phyloP scores from a whole-genome alignment of 1,140 invertebrate species.

The Araneus ventricosus region DNA sequence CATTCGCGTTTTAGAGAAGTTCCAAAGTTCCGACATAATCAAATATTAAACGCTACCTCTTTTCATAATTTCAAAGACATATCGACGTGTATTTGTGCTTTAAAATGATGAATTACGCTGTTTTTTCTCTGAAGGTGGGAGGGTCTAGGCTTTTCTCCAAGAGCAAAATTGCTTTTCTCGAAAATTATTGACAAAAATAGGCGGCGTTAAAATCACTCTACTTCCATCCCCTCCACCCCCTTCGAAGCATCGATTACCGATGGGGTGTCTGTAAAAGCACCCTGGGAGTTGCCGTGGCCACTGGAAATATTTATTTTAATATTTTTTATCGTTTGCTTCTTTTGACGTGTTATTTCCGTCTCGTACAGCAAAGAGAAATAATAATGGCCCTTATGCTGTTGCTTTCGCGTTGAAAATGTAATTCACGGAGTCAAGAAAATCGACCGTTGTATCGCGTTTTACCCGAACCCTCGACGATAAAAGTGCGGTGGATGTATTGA shows the following conservation, averaged over 20 bases:
- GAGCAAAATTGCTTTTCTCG: constrained; percentile 49
- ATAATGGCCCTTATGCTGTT: constrained; percentile 49
- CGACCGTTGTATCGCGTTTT: constrained; percentile 17
- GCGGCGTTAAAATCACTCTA: constrained; percentile 40
- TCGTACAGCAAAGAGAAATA: constrained; percentile 8
- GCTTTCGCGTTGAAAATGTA: constrained; percentile 43
- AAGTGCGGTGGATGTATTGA: constrained; percentile 35
- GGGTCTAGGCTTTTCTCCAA: constrained; percentile 10
- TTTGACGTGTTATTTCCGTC: constrained; percentile 55
- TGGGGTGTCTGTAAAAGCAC: constrained; percentile 24
- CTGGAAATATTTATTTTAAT: constrained; percentile 50
- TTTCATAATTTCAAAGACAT: constrained; percentile 37
- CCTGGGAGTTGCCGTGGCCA: constrained; percentile 25
- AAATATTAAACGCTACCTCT: constrained; percentile 43
- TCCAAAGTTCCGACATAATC: background rate
- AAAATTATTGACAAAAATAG: constrained; percentile 58
- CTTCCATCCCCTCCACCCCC: background rate
- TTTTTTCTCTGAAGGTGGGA: background rate
- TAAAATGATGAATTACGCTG: constrained; percentile 40
- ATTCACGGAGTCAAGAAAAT: constrained; percentile 45
- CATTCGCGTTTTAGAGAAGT: constrained; percentile 4
- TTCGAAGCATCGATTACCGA: constrained; percentile 25
- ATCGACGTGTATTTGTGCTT: constrained; percentile 44
- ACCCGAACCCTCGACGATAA: constrained; percentile 20
- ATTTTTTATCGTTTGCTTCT: constrained; percentile 28